These are phyloP conservation scores for Ochotona curzoniae DNA, from an alignment of 2,113 vertebrate species.

Conservation along the genomic window DNA sequence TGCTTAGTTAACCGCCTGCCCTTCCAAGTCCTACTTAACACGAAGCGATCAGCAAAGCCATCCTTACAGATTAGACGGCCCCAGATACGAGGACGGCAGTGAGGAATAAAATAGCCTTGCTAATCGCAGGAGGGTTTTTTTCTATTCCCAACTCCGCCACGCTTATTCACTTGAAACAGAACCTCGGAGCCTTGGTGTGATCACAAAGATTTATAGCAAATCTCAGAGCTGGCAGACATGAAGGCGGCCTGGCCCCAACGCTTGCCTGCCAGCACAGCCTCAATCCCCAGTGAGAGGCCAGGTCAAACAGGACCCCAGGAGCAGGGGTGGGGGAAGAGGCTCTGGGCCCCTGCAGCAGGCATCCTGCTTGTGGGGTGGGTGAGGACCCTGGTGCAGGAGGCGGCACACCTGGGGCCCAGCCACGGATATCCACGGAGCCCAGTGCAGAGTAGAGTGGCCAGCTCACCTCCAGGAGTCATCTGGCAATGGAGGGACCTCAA, in stretches of 20 bases:
- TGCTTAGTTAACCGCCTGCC: slow-evolving; percentile 84
- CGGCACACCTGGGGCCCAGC: neutral
- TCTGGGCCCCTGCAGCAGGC: neutral
- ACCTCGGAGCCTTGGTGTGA: slow-evolving; percentile 83
- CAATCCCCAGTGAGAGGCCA: slow-evolving; percentile 40
- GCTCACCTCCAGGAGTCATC: neutral
- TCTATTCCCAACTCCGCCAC: slow-evolving; percentile 86
- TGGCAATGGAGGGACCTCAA: neutral
- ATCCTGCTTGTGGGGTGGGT: neutral
- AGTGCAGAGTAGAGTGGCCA: neutral
- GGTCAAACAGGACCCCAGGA: neutral
- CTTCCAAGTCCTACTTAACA: slow-evolving; percentile 86
- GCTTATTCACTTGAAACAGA: slow-evolving; percentile 89
- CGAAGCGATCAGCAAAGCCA: slow-evolving; percentile 84
- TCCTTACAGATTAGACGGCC: slow-evolving; percentile 86
- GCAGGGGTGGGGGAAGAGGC: neutral
- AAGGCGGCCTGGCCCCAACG: slow-evolving; percentile 61
- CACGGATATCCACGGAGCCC: neutral
- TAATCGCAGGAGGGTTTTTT: slow-evolving; percentile 85
- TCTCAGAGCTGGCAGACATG: slow-evolving; percentile 59
- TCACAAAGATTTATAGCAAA: slow-evolving; percentile 79
- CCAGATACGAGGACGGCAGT: slow-evolving; percentile 81
- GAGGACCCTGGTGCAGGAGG: accelerated
- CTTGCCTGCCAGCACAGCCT: slow-evolving; percentile 55
- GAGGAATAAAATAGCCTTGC: slow-evolving; percentile 84